Percentiles rank a stretch among this genome's conserved stretches.
Conservation (phyloP, 2,113 vertebrate species). For the Uria lomvia region DNA sequence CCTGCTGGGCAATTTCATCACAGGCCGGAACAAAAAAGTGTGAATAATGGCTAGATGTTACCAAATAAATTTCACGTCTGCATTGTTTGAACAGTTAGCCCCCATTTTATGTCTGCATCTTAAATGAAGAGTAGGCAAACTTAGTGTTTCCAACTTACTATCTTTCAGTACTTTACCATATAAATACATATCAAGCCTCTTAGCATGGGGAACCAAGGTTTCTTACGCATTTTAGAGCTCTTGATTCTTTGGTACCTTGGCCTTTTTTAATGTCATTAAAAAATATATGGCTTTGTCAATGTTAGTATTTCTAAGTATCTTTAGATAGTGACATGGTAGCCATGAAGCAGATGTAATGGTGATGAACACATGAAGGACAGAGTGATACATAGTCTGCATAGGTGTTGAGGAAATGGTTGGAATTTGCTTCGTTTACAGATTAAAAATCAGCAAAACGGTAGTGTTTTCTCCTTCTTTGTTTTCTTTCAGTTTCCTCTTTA, state of each 20-base stretch:
- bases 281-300: not conserved
- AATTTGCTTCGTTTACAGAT: not conserved
- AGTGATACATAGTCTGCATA: not conserved
- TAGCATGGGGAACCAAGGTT: not conserved
- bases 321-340: not conserved
- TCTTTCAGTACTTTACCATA: not conserved
- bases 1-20: conserved; percentile 44
- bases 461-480: not conserved
- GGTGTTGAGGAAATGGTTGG: not conserved
- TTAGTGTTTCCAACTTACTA: not conserved
- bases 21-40: not conserved
- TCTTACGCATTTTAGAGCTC: not conserved
- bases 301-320: not conserved
- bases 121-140: not conserved
- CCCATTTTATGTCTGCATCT: not conserved
- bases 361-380: not conserved
- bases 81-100: not conserved
- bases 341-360: not conserved
- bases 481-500: not conserved
- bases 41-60: conserved; percentile 29
- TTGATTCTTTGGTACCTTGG: not conserved
- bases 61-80: not conserved
- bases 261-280: not conserved
- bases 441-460: not conserved
- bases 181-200: not conserved